Evolutionary conservation across 2,797 vertebrate genomes (phyloP), one percentile per base, ranked within the genome.

Genomic region (Pseudocheirus occidentalis): DNA sequence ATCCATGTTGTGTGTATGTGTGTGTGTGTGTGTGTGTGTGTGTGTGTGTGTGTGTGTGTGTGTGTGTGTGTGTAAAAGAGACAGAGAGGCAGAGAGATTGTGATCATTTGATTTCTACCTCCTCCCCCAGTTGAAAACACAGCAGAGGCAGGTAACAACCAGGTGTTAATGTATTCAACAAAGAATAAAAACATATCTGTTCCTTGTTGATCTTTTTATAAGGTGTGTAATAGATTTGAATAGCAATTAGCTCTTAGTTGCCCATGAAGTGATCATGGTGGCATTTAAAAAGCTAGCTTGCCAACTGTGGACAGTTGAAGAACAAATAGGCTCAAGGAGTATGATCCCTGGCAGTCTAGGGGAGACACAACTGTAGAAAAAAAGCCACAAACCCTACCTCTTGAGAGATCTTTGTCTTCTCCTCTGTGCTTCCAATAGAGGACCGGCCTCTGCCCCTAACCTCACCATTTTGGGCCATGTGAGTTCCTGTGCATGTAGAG

Each of bases 401-500:
- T 73, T 73, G 34, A 40, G 62, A 73, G 14, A 73, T 73, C 34
- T 66, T 66, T 66, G 62, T 13, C 62, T 66, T n/a, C 5, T n/a
- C 34, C 62, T 87, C 40, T 46, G 40, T 87, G 73, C 40, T 21
- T 46, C 21, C 46, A 27, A 24, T 10, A 46, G 21, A 87, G 73
- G 24, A 5, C 7, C 5, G 24, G 14, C 7, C 5, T 10, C 9
- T 50, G 10, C 21, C 4, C 40, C 3, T 0, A 46, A 2, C 3
- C 2, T 13, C n/a, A 46, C 29, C 40, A 11, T 87, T 27, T 87
- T 50, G 46, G 62, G 99, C 99, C 29, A 99, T 99, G 1, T 12
- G 24, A 50, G 73, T 50, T 87, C 40, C 40, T 87, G 99, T 99
- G 53, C 18, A 24, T 62, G 99, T 99, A 21, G 99, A 93, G 99